Evolutionary conservation across 2,113 vertebrate species (phyloP), one percentile per base, ranked within the genome.

Genomic region (Dromaius novaehollandiae): DNA sequence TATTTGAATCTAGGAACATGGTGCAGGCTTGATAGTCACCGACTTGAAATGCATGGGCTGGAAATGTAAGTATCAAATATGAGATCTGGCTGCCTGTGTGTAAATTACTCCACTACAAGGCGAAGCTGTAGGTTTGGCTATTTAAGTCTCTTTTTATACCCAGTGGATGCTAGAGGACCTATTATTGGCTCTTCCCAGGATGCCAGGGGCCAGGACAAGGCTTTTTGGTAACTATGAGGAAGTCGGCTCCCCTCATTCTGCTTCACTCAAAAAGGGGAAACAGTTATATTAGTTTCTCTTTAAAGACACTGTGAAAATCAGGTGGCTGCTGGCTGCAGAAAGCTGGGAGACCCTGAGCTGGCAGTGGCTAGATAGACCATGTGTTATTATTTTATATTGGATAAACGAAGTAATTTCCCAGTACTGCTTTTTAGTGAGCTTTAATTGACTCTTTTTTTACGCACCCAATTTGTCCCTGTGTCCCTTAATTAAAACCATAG

Each of bases 371-470:
- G 18, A 36, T 2, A 38, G 21, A 38, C 63, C 50, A 5, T 38
- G 74, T 91, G 70, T 69, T 92, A 55, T 88, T 83, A 82, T 88
- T 95, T 89, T 76, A 46, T 80, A n/a, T 11, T 69, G 81, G 22
- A 82, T 65, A 90, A 95, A 93, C 66, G 40, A 82, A 91, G 26
- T 68, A 48, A 68, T 96, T 95, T 89, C 89, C 91, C 85, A 89
- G 50, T 50, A 58, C 50, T 28, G 9, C 53, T 48, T 90, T 93
- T 70, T 42, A 89, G 48, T 12, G 68, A 86, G 68, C 2, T 8
- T 51, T 91, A 96, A 94, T 75, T 83, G 93, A 71, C 58, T 94
- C 87, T 69, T 86, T 88, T 80, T 61, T 53, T 76, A 82, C 61
- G 50, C 32, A 21, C 51, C 48, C 58, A 8, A 46, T 93, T 83